Base-by-base conservation (phyloP, 1,140 invertebrate species). In the Lithobius niger region DNA sequence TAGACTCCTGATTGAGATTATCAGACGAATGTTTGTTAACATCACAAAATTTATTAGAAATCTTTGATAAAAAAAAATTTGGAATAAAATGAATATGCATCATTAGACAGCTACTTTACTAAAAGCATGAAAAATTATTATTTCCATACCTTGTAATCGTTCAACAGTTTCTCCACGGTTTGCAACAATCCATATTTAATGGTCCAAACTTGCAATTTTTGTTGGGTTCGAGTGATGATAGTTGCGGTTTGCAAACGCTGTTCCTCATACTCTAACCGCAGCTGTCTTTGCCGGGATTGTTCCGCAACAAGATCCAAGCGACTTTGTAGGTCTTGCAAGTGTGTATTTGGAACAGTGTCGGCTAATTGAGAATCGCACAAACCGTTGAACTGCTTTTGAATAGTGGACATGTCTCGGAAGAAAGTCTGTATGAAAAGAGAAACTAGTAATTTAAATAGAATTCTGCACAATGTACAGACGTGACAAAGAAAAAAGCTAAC, bases 221-320 rank as follows among this genome's bases (percentile, higher is more conserved):
- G 83, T 74, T 95, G 90, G 36, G 91, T 84, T 47, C 90, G 74
- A 66, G 86, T 84, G 25, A 95, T 78, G 71, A 93, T 91, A 44
- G 88, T 88, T 59, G 95, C 42, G 1, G 72, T 48, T 19, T 58
- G 55, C 43, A 63, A 63, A 52, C 66, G 58, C 22, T 60, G 55
- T 51, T 66, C 60, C 45, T 71, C 66, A 59, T 65, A 70, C 24
- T 66, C 62, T 15, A 73, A 56, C 53, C 59, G 55, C 4, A 61
- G 56, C 40, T 63, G 64, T 22, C 65, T 44, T 28, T 62, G 57
- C 2, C 63, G 62, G 3, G 63, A 62, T 13, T 57, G 55, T 15
- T 62, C 57, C 26, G 58, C 18, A 2, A 73, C 61, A 0, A 27
- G 28, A 36, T 82, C 78, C 22, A 95, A 72, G 63, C 91, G 77